Evolutionary conservation across 1,140 invertebrate species (phyloP), one percentile per base, ranked within the genome.

Genomic region (Drosophila sturtevanti): DNA sequence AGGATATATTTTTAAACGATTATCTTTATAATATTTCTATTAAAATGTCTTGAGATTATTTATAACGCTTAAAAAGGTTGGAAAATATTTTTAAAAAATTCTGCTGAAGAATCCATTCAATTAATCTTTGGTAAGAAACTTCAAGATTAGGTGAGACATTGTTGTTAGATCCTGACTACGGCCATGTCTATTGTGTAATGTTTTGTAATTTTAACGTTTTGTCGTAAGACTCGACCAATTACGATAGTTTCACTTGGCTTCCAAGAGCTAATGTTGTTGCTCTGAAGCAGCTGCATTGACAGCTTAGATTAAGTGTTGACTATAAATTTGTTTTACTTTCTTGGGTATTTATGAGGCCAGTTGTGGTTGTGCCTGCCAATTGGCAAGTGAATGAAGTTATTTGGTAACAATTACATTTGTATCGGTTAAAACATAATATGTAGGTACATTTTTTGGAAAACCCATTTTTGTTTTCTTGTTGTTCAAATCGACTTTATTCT

Each of bases 281-380:
- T 70, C 22, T 69, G 65, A 68, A 77, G 68, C 70, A 59, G 63
- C 52, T 66, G 58, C 79, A 89, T 89, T 89, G 84, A 89, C 84
- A 89, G 84, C 84, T 89, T 79, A 89, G 84, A 89, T 89, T 89
- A 89, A 89, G 84, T 89, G 84, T 70, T 65, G 72, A 72, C 79
- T 61, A 77, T 89, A 89, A 89, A 80, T 84, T 82, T 18, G 37
- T 16, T 59, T 55, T 16, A 62, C 56, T 52, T 56, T 62, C 60
- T 59, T 71, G 41, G 48, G 51, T 86, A 82, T 86, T 87, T 86
- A 87, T 82, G 75, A 72, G 81, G 70, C 65, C 60, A 68, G 54
- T 63, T 37, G 55, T 18, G 69, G 68, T 82, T 82, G 41, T 60
- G 67, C 71, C 77, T 77, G 79, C 65, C 84, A 72, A 48, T 89